These are phyloP conservation scores for Diabrotica balteata DNA, from an alignment of 2,888 invertebrate genomes.

Conservation along the genomic window DNA sequence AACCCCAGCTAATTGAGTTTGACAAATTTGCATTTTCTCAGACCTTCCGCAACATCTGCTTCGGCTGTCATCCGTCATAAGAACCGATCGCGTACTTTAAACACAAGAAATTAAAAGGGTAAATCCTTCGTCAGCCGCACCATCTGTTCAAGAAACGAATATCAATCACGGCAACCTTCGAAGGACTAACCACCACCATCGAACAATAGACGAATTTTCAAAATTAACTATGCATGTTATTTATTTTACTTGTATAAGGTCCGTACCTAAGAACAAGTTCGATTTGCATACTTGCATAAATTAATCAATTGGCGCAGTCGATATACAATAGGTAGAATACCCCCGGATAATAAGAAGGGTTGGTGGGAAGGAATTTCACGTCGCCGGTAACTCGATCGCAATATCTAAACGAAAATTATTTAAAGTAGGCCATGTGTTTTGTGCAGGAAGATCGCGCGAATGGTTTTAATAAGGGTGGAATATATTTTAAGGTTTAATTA, in stretches of 20 bases:
- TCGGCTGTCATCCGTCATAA: slow-evolving; percentile 21
- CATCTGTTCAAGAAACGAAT: slow-evolving; percentile 33
- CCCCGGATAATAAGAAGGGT: slow-evolving; percentile 36
- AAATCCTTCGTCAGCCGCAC: slow-evolving; percentile 17
- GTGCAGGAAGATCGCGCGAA: slow-evolving; percentile 33
- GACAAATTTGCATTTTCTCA: slow-evolving; percentile 38
- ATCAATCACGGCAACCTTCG: slow-evolving; percentile 32
- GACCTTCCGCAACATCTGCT: slow-evolving; percentile 36
- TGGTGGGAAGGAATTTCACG: slow-evolving; percentile 35
- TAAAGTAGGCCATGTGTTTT: slow-evolving; percentile 41
- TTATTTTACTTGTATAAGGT: slow-evolving; percentile 34
- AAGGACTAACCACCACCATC: slow-evolving; percentile 29
- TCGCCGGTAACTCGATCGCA: slow-evolving; percentile 36
- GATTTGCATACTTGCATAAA: slow-evolving; percentile 46
- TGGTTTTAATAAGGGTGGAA: slow-evolving; percentile 39
- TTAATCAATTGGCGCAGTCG: slow-evolving; percentile 36
- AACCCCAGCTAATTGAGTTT: slow-evolving; percentile 33
- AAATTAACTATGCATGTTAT: slow-evolving; percentile 48
- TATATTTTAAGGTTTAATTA: slow-evolving; percentile 40
- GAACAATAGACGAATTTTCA: slow-evolving; percentile 38
- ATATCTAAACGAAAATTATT: slow-evolving; percentile 40
- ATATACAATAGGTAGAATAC: slow-evolving; percentile 34
- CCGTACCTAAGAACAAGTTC: slow-evolving; percentile 41
- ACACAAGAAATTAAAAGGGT: slow-evolving; percentile 39
- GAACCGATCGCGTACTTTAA: slow-evolving; percentile 36